Evolutionary conservation across 2,797 vertebrate genomes (phyloP).

Genomic region (Orientallactaga sibirica): DNA sequence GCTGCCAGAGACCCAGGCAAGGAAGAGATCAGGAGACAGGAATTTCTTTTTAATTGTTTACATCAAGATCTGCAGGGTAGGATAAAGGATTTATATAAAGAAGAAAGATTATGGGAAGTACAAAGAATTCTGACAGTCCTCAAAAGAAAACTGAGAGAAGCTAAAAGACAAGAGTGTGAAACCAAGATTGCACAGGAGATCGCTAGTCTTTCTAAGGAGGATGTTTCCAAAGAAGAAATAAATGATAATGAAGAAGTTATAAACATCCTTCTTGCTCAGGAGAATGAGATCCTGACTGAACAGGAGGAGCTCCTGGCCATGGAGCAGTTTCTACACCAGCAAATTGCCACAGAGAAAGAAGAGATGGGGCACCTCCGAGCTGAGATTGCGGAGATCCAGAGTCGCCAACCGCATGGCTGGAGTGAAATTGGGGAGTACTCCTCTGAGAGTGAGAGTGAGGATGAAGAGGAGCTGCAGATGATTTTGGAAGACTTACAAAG

Average conservation of each 20-base stretch:
- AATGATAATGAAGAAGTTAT: slow-evolving; percentile 92
- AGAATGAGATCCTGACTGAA: slow-evolving; percentile 90
- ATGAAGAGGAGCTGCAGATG: slow-evolving; percentile 98
- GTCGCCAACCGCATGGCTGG: slow-evolving; percentile 96
- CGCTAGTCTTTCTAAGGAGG: slow-evolving; percentile 98
- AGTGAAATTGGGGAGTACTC: slow-evolving; percentile 99
- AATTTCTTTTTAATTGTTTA: slow-evolving; percentile 98
- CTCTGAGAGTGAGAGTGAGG: slow-evolving; percentile 97
- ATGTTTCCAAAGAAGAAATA: slow-evolving; percentile 99
- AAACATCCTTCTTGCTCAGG: neutral
- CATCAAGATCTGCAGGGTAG: slow-evolving; percentile 98
- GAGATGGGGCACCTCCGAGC: slow-evolving; percentile 97
- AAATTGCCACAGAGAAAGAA: slow-evolving; percentile 97
- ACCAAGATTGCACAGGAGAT: slow-evolving; percentile 99
- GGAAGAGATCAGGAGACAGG: slow-evolving; percentile 98
- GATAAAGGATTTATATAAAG: slow-evolving; percentile 98
- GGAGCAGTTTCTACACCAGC: slow-evolving; percentile 96
- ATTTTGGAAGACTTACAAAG: slow-evolving; percentile 98
- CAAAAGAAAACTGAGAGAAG: slow-evolving; percentile 98
- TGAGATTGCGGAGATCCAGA: slow-evolving; percentile 98
- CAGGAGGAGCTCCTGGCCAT: slow-evolving; percentile 98
- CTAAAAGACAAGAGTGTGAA: slow-evolving; percentile 96
- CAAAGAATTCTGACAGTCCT: slow-evolving; percentile 98
- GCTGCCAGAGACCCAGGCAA: slow-evolving; percentile 97
- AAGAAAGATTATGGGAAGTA: slow-evolving; percentile 99